Evolutionary conservation across 2,888 invertebrate species (phyloP).

Genomic region (Argyresthia goedartella): DNA sequence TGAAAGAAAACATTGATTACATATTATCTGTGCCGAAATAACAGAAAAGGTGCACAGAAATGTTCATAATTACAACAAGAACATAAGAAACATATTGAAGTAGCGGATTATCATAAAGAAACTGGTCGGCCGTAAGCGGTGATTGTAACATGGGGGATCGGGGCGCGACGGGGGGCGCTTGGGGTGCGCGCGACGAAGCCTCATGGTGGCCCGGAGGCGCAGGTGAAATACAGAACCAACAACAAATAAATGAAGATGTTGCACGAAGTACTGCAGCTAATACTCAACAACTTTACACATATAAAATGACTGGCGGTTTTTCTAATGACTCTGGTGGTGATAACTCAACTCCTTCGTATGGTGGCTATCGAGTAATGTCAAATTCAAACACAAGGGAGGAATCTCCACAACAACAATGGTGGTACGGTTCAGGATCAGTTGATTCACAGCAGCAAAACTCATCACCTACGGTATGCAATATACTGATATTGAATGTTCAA

Average conservation of each 20-base stretch:
- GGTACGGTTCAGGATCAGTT: conserved; percentile 79
- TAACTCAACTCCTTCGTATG: conserved; percentile 76
- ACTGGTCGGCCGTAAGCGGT: conserved; percentile 55
- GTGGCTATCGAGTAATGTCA: conserved; percentile 79
- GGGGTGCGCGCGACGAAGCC: conserved; percentile 71
- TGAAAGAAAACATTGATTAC: background rate
- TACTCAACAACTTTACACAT: conserved; percentile 83
- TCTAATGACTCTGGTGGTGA: conserved; percentile 77
- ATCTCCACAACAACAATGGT: conserved; percentile 72
- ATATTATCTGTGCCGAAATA: background rate
- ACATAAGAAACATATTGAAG: conserved; percentile 32
- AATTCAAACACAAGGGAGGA: conserved; percentile 66
- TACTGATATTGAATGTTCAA: background rate
- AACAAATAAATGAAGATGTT: conserved; percentile 61
- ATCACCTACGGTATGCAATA: conserved; percentile 52
- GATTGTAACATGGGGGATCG: conserved; percentile 64
- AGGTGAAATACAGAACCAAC: conserved; percentile 56
- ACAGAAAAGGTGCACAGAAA: conserved; percentile 30
- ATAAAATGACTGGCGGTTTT: conserved; percentile 90
- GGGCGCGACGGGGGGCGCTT: conserved; percentile 68
- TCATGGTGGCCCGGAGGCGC: conserved; percentile 67
- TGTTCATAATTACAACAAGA: conserved; percentile 34
- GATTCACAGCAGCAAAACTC: conserved; percentile 57
- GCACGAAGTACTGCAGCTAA: conserved; percentile 56
- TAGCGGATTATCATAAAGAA: conserved; percentile 45